phyloP scores from a whole-genome alignment of 2,113 vertebrate species.

The Andinoacara biseriatus region DNA sequence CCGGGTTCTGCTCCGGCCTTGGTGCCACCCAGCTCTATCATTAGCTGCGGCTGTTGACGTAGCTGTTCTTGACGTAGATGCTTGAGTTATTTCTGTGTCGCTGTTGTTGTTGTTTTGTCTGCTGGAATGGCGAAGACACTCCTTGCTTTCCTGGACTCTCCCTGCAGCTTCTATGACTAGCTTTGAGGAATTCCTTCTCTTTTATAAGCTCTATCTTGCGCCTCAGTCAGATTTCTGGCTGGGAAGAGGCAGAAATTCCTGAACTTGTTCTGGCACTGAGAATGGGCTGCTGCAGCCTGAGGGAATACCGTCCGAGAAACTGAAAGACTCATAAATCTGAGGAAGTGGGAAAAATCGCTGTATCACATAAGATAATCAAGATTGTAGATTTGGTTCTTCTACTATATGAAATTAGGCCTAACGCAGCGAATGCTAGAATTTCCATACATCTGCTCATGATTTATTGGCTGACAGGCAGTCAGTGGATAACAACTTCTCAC shows the following conservation, averaged over 20 bases:
- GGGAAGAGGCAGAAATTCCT: constrained; percentile 53
- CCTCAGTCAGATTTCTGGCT: constrained; percentile 36
- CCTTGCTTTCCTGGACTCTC: constrained; percentile 34
- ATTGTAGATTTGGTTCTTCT: constrained; percentile 2
- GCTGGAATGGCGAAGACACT: constrained; percentile 27
- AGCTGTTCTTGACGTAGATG: constrained; percentile 50
- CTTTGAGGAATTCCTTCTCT: constrained; percentile 47
- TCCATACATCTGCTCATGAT: constrained; percentile 4
- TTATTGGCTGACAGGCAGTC: neutral
- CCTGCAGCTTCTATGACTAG: neutral
- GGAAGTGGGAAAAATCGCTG: constrained; percentile 13
- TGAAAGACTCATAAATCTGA: constrained; percentile 37
- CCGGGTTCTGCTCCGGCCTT: constrained; percentile 6
- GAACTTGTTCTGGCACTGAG: constrained; percentile 48
- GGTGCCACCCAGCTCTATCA: constrained; percentile 53
- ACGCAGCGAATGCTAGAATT: neutral
- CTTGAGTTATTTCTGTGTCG: constrained; percentile 50
- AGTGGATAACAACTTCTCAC: neutral
- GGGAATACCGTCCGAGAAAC: constrained; percentile 37
- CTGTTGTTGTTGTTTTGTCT: constrained; percentile 64
- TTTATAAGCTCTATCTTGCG: constrained; percentile 29
- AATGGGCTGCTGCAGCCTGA: constrained; percentile 20
- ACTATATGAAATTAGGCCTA: neutral
- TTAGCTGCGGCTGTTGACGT: constrained; percentile 44
- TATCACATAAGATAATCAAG: neutral